Evolutionary conservation across 1,140 invertebrate species (phyloP).

Genomic region (Trissolcus basalis): DNA sequence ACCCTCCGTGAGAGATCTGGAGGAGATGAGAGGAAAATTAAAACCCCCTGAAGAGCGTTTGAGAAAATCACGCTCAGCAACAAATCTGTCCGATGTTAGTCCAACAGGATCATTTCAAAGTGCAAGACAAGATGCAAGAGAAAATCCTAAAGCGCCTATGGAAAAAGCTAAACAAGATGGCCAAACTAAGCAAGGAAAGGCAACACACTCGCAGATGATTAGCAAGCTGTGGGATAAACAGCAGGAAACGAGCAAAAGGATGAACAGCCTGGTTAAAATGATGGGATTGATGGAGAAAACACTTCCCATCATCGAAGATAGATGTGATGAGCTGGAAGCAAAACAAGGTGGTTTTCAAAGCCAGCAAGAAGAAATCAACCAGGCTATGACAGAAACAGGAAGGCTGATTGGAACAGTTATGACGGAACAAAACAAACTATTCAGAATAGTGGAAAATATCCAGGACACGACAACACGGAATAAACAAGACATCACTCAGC

Average conservation of each 20-base stretch:
- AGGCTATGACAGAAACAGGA: not conserved
- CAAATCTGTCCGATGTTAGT: no score
- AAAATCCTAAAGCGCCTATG: no score
- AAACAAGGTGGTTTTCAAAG: not conserved
- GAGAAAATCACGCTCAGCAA: no score
- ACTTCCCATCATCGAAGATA: not conserved
- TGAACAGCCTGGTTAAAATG: not conserved
- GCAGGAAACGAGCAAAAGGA: not conserved
- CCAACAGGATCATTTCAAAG: no score
- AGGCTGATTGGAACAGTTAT: not conserved
- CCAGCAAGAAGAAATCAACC: not conserved
- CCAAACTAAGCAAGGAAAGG: no score
- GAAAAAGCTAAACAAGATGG: no score
- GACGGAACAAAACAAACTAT: not conserved
- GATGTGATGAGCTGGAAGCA: not conserved
- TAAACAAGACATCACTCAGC: not conserved
- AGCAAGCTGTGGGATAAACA: no score
- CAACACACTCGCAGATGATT: no score
- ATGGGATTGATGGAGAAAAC: not conserved
- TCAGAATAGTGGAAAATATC: not conserved
- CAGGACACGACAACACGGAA: not conserved
- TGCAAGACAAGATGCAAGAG: no score
- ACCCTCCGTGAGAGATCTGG: no score
- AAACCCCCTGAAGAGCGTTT: no score
- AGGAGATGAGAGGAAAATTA: no score